These are phyloP conservation scores for Cirrhinus mrigala DNA, from an alignment of 2,797 vertebrate species.

Conservation along the genomic window DNA sequence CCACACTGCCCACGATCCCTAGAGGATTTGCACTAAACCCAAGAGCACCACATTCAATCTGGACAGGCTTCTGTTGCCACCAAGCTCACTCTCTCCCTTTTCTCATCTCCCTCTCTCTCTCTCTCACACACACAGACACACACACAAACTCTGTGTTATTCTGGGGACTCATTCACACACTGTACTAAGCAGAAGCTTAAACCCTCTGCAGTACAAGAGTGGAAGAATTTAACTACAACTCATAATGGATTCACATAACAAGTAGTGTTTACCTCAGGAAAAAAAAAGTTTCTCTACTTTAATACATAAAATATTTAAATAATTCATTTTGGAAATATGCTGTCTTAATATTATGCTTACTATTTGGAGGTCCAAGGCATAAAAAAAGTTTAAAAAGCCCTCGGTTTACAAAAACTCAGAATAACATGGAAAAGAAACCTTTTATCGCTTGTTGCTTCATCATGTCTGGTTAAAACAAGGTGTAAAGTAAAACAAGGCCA, in stretches of 20 bases:
- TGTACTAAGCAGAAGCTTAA: conserved; percentile 59
- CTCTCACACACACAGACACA: conserved; percentile 8
- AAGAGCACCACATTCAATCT: conserved; percentile 48
- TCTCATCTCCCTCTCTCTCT: conserved; percentile 1
- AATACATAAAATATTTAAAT: not conserved
- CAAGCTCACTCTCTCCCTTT: conserved; percentile 39
- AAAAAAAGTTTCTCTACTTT: not conserved
- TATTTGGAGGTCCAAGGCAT: not conserved
- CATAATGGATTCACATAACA: not conserved
- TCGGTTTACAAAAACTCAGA: not conserved
- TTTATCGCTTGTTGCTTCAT: not conserved
- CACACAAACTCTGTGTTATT: conserved; percentile 19
- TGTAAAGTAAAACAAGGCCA: not conserved
- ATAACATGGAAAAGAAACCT: not conserved
- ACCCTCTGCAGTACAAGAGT: conserved; percentile 54
- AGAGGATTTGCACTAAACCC: conserved; percentile 51
- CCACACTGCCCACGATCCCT: conserved; percentile 43
- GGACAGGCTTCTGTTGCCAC: conserved; percentile 48
- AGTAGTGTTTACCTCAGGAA: not conserved
- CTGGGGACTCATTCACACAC: conserved; percentile 63
- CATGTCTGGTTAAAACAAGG: not conserved
- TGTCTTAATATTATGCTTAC: not conserved
- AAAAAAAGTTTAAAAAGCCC: not conserved
- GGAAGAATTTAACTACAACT: conserved; percentile 4
- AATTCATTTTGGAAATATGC: not conserved